These are phyloP conservation scores for Boleophthalmus pectinirostris DNA, from an alignment of 2,113 vertebrate genomes.

Conservation along the genomic window DNA sequence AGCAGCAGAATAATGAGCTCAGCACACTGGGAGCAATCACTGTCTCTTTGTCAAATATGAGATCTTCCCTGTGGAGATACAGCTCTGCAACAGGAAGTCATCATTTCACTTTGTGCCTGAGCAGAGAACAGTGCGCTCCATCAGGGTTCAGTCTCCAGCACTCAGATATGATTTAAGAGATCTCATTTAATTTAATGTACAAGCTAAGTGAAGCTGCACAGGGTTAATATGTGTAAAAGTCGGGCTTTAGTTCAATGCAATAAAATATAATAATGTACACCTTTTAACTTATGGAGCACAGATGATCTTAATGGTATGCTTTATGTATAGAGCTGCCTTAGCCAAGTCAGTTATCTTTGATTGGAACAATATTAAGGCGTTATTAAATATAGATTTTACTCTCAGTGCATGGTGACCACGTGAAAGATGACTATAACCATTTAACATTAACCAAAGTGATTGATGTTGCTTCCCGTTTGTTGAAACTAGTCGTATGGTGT, in stretches of 20 bases:
- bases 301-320: neutral
- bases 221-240: neutral
- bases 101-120: conserved; percentile 7
- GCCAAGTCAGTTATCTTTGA: neutral
- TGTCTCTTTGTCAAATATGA: conserved; percentile 20
- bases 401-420: neutral
- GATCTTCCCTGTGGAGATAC: conserved; percentile 19
- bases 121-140: conserved; percentile 4
- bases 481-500: neutral
- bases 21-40: conserved; percentile 29
- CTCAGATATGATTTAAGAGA: neutral
- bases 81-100: conserved; percentile 10
- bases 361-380: neutral
- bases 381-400: neutral
- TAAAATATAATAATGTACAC: neutral
- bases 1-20: conserved; percentile 36
- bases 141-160: neutral
- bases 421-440: neutral
- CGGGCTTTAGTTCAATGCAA: neutral
- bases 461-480: neutral
- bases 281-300: neutral
- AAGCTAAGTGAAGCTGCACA: neutral
- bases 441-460: neutral
- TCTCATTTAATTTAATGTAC: neutral
- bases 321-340: neutral